Percentiles rank a stretch among this genome's conserved stretches.
Conservation (phyloP, 2,113 vertebrate genomes). For the Bufo gargarizans region DNA sequence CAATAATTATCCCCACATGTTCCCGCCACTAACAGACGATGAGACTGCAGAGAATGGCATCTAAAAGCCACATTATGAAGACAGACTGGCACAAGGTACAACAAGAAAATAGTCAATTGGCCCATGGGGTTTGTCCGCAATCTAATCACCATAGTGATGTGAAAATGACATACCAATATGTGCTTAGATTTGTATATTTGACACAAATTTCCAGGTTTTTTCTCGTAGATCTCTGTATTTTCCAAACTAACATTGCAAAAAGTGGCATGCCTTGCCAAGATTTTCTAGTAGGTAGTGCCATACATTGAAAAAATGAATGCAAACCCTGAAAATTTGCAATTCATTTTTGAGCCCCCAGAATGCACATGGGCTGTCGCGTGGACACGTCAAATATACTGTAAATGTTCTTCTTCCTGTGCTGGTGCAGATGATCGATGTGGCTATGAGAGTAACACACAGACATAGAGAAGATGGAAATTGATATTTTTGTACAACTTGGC, state of each 20-base stretch:
- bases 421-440: neutral
- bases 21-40: slow-evolving; percentile 26
- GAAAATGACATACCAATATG: neutral
- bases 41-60: neutral
- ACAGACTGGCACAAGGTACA: neutral
- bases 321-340: no score
- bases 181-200: neutral
- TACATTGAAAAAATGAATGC: no score
- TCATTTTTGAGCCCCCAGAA: no score
- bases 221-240: no score
- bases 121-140: neutral
- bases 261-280: neutral
- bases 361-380: neutral
- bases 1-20: slow-evolving; percentile 45
- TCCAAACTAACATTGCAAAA: no score
- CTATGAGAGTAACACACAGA: no score
- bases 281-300: neutral
- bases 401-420: no score
- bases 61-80: slow-evolving; percentile 12
- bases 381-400: no score
- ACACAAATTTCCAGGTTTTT: neutral
- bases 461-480: no score
- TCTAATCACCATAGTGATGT: neutral
- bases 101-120: neutral
- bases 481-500: no score